phyloP scores from a whole-genome alignment of 2,888 invertebrate species.

The Glaucopsyche alexis region DNA sequence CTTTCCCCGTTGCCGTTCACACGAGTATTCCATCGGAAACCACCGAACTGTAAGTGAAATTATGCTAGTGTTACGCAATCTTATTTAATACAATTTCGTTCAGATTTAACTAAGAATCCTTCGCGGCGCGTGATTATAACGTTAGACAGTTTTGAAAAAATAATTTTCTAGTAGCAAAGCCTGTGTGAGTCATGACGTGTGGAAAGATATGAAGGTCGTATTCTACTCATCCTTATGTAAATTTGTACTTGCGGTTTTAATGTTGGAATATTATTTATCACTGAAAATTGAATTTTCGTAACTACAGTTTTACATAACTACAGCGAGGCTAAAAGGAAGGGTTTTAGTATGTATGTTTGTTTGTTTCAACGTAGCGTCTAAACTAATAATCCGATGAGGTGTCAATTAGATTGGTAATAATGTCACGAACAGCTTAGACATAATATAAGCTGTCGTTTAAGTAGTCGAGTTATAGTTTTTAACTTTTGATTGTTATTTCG shows the following conservation, averaged over 20 bases:
- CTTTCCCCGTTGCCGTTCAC: slow-evolving; percentile 20
- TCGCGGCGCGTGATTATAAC: slow-evolving; percentile 43
- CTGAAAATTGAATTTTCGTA: slow-evolving; percentile 32
- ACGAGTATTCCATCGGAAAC: neutral
- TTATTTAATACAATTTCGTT: neutral
- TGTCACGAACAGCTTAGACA: no score
- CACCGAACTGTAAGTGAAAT: slow-evolving; percentile 1
- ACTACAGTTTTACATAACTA: neutral
- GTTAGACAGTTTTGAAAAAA: slow-evolving; percentile 44
- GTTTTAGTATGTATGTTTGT: no score
- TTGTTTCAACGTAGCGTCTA: no score
- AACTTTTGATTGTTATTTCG: no score
- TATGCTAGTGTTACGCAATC: neutral
- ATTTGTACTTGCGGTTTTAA: slow-evolving; percentile 61
- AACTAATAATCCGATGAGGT: no score
- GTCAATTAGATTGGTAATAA: no score
- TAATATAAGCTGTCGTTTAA: no score
- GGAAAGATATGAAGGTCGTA: slow-evolving; percentile 46
- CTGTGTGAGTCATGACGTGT: slow-evolving; percentile 43
- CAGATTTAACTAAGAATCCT: slow-evolving; percentile 29
- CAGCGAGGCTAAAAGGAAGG: no score
- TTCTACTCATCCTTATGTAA: slow-evolving; percentile 50
- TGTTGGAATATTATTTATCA: slow-evolving; percentile 60
- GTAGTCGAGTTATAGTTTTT: no score
- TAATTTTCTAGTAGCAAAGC: slow-evolving; percentile 41